A percentile compares a stretch with the other conserved stretches of the same genome.
phyloP scores from a whole-genome alignment of 1,140 invertebrate species.

The Thalassaphorura encarpata region DNA sequence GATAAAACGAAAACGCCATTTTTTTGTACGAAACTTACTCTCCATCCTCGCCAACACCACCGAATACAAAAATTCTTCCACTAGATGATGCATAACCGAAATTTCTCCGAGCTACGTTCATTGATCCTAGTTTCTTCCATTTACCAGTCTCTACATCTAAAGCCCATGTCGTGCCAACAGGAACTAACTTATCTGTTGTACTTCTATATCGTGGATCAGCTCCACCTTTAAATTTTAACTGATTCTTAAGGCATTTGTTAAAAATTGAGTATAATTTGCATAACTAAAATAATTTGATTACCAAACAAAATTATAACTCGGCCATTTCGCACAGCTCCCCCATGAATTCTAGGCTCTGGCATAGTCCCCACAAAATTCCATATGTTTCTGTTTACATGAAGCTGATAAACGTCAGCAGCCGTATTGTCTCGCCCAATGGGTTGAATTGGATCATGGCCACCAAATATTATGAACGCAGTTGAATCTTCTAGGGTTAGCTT shows the following conservation, averaged over 20 bases:
- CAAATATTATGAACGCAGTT: neutral
- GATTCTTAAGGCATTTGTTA: no score
- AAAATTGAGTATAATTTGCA: no score
- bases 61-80: constrained; percentile 4
- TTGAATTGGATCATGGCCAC: neutral
- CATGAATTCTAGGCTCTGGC: neutral
- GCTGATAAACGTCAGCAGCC: neutral
- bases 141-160: neutral
- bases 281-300: no score
- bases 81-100: neutral
- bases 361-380: neutral
- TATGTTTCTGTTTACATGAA: neutral
- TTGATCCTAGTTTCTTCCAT: neutral
- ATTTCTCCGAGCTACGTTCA: neutral
- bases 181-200: neutral
- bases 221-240: neutral
- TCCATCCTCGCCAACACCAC: neutral
- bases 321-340: neutral
- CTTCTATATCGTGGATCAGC: neutral
- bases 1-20: neutral
- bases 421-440: neutral
- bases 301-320: neutral
- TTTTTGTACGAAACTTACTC: neutral
- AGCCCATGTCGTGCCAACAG: neutral
- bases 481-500: no score